Base-by-base conservation (phyloP, 1,140 invertebrate genomes). In the Euwallacea fornicatus region DNA sequence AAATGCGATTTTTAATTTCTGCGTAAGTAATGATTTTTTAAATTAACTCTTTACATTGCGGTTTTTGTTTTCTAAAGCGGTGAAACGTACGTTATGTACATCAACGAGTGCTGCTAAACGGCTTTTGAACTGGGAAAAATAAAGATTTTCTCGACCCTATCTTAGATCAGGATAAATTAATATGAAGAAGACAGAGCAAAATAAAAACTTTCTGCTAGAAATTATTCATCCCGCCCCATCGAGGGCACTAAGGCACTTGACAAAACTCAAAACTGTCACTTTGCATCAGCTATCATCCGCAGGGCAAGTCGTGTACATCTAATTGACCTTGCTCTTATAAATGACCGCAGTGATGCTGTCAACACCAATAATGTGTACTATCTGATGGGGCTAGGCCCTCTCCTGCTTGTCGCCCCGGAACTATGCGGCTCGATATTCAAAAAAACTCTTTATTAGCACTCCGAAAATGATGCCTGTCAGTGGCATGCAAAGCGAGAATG, bases 321-420 rank as follows among this genome's bases (percentile, higher is more conserved):
- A 77, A 79, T 79, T 78, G 78, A 78, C 78, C 77, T 77, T 76
- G 76, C 58, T 71, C 75, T 78, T 79, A 78, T 78, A 78, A 79
- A 79, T 76, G 76, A 76, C 76, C 77, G 73, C 61, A 74, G 72
- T 64, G 73, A 76, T 75, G 75, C 77, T 79, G 78, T 78, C 78
- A 79, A 59, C 71, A 73, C 67, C 78, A 79, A 77, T 77, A 76
- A 77, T 76, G 75, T 77, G 75, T 77, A 74, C 74, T 75, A 78
- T 79, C 77, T 78, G 76, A 76, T 73, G 66, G 75, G 73, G 67
- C 67, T 64, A 73, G 73, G 55, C 61, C 69, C 63, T 16, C 50
- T 63, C 21, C 59, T 62, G 53, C 63, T 70, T 67, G 72, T 71
- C 75, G 72, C 71, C 73, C 70, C 74, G 76, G 71, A 77, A 70